Conservation (phyloP, 2,797 vertebrate species). For the Heterohyrax brucei region DNA sequence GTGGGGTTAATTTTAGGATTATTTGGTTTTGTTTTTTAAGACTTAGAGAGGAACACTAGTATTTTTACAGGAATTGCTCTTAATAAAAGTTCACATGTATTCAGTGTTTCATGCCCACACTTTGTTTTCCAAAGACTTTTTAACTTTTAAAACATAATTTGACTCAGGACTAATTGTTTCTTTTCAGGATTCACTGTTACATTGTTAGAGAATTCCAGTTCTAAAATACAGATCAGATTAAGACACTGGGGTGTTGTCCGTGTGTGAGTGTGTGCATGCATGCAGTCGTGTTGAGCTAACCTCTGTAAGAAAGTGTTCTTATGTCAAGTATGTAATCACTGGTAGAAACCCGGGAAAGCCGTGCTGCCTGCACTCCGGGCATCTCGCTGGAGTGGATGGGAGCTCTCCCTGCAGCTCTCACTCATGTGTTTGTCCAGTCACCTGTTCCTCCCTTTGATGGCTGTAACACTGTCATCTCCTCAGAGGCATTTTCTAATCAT, state of each 20-base stretch:
- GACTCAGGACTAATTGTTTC: constrained; percentile 27
- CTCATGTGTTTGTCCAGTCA: not conserved
- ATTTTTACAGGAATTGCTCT: constrained; percentile 48
- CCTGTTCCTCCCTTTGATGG: not conserved
- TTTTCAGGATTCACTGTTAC: constrained; percentile 62
- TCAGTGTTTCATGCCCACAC: not conserved
- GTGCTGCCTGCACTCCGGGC: not conserved
- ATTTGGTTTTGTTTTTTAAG: constrained; percentile 55
- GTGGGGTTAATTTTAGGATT: constrained; percentile 71
- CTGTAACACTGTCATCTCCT: not conserved
- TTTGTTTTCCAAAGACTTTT: constrained; percentile 48
- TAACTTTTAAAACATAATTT: constrained; percentile 59
- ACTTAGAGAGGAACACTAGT: constrained; percentile 6
- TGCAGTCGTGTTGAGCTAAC: constrained; percentile 51
- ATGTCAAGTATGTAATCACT: constrained; percentile 27
- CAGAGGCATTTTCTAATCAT: constrained; percentile 73
- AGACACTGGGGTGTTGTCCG: not conserved
- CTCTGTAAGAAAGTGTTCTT: constrained; percentile 4
- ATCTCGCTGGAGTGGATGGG: not conserved
- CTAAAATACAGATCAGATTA: constrained; percentile 27
- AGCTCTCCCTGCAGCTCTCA: too few relatives aligned
- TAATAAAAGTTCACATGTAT: constrained; percentile 30
- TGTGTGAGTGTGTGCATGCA: constrained; percentile 67
- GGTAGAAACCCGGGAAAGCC: constrained; percentile 35
- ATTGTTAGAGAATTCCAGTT: constrained; percentile 64